A percentile compares a stretch with the other conserved stretches of the same genome.
Conservation (phyloP, 2,888 invertebrate genomes). For the Nesidiocoris tenuis region DNA sequence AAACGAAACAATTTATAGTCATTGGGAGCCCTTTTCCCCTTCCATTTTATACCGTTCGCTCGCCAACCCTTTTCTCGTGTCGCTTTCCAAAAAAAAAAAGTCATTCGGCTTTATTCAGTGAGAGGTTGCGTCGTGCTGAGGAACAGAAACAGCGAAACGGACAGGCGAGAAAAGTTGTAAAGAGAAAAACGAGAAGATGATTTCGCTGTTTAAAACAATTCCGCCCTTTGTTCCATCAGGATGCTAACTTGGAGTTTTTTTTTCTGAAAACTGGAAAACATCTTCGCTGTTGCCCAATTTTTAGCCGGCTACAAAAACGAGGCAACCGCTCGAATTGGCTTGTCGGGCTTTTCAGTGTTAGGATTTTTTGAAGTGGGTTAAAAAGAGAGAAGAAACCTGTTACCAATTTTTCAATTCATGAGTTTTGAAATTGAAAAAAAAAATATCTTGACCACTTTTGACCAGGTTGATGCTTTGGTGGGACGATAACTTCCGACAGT, state of each 20-base stretch:
- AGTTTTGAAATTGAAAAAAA: too few relatives aligned
- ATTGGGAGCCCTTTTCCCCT: slow-evolving; percentile 27
- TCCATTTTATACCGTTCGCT: slow-evolving; percentile 4
- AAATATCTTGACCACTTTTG: too few relatives aligned
- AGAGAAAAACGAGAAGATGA: not conserved
- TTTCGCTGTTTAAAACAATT: slow-evolving; percentile 28
- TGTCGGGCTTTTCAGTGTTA: too few relatives aligned
- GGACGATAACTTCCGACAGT: too few relatives aligned
- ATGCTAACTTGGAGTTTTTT: not conserved
- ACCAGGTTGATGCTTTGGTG: too few relatives aligned
- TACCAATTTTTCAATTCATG: too few relatives aligned
- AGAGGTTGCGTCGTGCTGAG: not conserved
- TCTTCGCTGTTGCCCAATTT: too few relatives aligned
- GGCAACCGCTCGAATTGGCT: too few relatives aligned
- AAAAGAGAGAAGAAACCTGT: too few relatives aligned
- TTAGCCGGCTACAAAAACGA: too few relatives aligned
- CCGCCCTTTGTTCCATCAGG: slow-evolving; percentile 19
- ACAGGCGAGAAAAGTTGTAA: slow-evolving; percentile 7
- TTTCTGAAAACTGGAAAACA: not conserved
- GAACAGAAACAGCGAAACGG: not conserved
- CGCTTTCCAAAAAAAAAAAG: slow-evolving; percentile 15
- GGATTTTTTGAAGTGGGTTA: too few relatives aligned
- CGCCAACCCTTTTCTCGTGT: not conserved
- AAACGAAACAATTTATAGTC: slow-evolving; percentile 41
- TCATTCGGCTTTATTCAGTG: slow-evolving; percentile 16